Evolutionary conservation across 2,113 vertebrate species (phyloP), one percentile per base, ranked within the genome.

Genomic region (Xiphophorus hellerii): DNA sequence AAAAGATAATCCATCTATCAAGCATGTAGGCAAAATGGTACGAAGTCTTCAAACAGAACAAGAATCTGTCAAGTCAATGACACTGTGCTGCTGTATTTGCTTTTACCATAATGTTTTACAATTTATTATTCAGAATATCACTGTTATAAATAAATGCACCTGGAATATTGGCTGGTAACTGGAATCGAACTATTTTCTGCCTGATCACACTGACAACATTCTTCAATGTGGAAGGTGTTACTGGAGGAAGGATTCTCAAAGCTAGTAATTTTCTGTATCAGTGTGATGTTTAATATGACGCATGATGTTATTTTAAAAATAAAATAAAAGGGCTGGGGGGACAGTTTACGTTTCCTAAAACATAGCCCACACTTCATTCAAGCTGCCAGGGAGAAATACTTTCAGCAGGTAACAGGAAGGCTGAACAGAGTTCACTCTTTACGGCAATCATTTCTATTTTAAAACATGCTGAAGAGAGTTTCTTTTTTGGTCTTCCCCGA

Each of bases 1-100:
- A 66, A 60, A 27, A 10, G n/a, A 73, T n/a, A 58, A 63, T 60
- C 66, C 61, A 76, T 78, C 66, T 70, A 5, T 76, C 69, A 66
- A 31, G 67, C 28, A 78, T 31, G 76, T 31, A 25, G 68, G 76
- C 68, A 15, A 67, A 44, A 5, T 31, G 44, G 48, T 29, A 68
- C 73, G 10, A 70, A 60, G 29, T 37, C 72, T 58, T 67, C 25
- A 62, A 61, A 27, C 39, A 66, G 12, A 60, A 15, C 68, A 64
- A 5, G 3, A 65, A 80, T 13, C 12, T 11, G 42, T 44, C 35
- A 44, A 67, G 25, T 39, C 9, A 12, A 67, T n/a, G 14, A n/a
- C 22, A 44, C 25, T 29, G 31, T 10, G 37, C 35, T 66, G 39
- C 33, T 27, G 64, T 29, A 31, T 22, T 64, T 64, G 8, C 30